Evolutionary conservation across 2,113 vertebrate genomes (phyloP), one percentile per base, ranked within the genome.

Genomic region (Tachysurus vachellii): DNA sequence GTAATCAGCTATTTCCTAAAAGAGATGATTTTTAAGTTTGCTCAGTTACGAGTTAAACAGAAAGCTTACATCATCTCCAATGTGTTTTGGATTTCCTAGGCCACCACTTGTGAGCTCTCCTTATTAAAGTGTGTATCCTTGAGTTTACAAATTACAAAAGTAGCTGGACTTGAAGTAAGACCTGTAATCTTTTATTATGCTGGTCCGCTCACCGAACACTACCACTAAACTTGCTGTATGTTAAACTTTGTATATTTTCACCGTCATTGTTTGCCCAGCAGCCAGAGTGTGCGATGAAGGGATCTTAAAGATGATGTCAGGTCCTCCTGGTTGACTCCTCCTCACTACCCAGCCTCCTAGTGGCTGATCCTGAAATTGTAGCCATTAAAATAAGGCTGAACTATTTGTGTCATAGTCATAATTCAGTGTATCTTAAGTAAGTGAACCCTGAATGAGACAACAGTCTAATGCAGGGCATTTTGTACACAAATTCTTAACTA

Each of bases 261-360:
- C 97, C 64, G 94, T 97, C 80, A 97, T 93, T 2, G 90, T 93
- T 79, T 96, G 93, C 13, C 95, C 95, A 9, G 92, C 94, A 86
- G 87, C 91, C 87, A 98, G 93, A 59, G 90, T 76, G 83, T 93
- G 97, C 17, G 59, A 82, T 1, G 95, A 28, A 14, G 97, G 96
- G 89, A 98, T 95, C 57, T 93, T 93, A 88, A 95, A 97, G 17
- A 82, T 92, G 54, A 95, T 89, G 44, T 96, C 94, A 21, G 92
- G 89, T 16, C 92, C 86, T 0, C 79, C 91, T 8, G 84, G 86
- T 61, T 94, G 92, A 5, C 83, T 91, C 86, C 94, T 92, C 16
- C 90, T 95, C 26, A 97, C 68, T 9, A 88, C 89, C 95, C 97
- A 98, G 21, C 95, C 96, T 28, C 93, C 94, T 4, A 98, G 82